phyloP scores from a whole-genome alignment of 2,797 vertebrate genomes.

The Alcedo atthis region DNA sequence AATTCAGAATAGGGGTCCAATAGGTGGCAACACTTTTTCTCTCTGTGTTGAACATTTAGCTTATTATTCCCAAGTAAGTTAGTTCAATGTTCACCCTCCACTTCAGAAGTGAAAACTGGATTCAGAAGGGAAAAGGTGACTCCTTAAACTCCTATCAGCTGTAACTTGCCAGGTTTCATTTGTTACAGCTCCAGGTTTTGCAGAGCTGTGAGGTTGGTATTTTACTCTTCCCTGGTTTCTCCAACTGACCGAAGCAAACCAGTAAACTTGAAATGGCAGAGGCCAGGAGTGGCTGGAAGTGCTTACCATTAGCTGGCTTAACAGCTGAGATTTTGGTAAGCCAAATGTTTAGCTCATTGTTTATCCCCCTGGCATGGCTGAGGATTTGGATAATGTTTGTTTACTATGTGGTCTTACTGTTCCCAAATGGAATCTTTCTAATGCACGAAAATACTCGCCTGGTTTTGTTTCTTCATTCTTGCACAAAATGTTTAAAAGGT shows the following conservation, averaged over 20 bases:
- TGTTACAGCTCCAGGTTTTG: background rate
- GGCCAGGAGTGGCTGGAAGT: constrained; percentile 37
- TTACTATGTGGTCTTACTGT: constrained; percentile 43
- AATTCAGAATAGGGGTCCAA: background rate
- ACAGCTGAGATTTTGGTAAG: constrained; percentile 39
- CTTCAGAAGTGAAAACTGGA: constrained; percentile 27
- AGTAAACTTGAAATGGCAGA: constrained; percentile 34
- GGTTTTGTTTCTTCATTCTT: constrained; percentile 70
- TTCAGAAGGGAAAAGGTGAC: constrained; percentile 43
- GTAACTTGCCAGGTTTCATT: background rate
- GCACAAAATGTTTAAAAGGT: constrained; percentile 69
- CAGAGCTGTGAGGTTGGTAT: background rate
- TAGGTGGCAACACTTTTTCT: constrained; percentile 35
- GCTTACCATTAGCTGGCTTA: constrained; percentile 56
- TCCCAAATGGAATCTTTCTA: constrained; percentile 57
- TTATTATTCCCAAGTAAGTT: constrained; percentile 7
- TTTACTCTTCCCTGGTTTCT: background rate
- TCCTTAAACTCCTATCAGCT: background rate
- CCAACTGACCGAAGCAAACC: background rate
- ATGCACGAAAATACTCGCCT: constrained; percentile 50
- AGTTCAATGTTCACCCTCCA: constrained; percentile 2
- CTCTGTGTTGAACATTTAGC: constrained; percentile 16
- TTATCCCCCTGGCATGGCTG: constrained; percentile 60
- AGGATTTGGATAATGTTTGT: constrained; percentile 36
- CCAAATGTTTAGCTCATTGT: constrained; percentile 59